These are phyloP conservation scores for Pantala flavescens DNA, from an alignment of 1,140 invertebrate species.

Conservation along the genomic window DNA sequence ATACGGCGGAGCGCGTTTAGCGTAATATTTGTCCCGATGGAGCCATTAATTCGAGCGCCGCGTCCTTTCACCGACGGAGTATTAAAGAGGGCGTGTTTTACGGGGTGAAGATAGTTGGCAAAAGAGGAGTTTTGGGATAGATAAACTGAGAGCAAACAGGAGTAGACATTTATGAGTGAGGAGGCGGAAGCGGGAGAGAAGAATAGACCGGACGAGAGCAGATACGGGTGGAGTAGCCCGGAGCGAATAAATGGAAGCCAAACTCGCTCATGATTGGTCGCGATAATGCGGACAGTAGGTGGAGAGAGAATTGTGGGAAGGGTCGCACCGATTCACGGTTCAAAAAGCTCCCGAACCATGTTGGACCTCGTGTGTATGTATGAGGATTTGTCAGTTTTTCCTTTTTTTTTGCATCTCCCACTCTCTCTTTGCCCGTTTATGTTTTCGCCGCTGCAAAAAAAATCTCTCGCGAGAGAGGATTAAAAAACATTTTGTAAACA, in stretches of 20 bases:
- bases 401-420: no score
- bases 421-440: no score
- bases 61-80: neutral
- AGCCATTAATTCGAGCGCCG: neutral
- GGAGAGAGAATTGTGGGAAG: neutral
- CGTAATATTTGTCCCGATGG: constrained; percentile 4
- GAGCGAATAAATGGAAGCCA: neutral
- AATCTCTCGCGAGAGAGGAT: no score
- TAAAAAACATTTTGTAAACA: no score
- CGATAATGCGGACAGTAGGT: neutral
- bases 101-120: neutral
- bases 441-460: no score
- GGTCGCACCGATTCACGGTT: neutral
- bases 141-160: constrained; percentile 1
- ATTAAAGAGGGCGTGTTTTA: neutral
- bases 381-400: no score
- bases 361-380: no score
- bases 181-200: neutral
- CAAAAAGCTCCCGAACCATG: no score
- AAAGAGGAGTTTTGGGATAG: neutral
- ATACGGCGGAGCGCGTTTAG: neutral
- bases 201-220: neutral
- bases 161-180: neutral
- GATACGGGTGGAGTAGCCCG: neutral
- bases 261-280: constrained; percentile 1